These are phyloP conservation scores for Ginglymostoma cirratum DNA, from an alignment of 2,113 vertebrate species.

Conservation along the genomic window DNA sequence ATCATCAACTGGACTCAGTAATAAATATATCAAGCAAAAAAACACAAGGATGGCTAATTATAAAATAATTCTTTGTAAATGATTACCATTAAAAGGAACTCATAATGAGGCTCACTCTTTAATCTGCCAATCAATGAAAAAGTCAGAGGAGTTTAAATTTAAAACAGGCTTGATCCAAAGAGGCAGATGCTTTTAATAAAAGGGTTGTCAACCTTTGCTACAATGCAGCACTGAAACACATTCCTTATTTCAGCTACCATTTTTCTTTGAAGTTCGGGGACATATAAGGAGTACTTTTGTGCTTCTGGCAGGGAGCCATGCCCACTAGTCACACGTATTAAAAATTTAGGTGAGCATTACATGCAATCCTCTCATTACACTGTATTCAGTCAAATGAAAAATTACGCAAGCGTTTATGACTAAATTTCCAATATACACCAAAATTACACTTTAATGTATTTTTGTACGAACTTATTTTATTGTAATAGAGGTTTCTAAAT, in stretches of 20 bases:
- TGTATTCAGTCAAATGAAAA: background rate
- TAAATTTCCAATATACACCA: background rate
- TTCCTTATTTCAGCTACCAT: background rate
- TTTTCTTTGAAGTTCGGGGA: conserved; percentile 14
- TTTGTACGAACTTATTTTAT: conserved; percentile 1
- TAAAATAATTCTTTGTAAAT: background rate
- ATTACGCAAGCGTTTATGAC: background rate
- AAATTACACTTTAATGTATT: background rate
- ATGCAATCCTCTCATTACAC: background rate
- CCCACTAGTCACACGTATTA: background rate
- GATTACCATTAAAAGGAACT: conserved; percentile 1
- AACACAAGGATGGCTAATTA: background rate
- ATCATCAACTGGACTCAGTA: background rate
- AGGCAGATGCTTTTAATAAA: conserved; percentile 9
- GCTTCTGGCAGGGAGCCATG: background rate
- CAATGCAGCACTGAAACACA: background rate
- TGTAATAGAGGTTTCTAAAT: background rate
- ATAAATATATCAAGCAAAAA: background rate
- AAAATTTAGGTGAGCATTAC: background rate
- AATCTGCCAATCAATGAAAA: conserved; percentile 20
- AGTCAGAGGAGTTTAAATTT: background rate
- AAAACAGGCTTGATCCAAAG: background rate
- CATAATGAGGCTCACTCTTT: background rate
- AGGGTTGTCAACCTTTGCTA: background rate
- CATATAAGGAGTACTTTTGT: background rate